Base-by-base conservation (phyloP, 2,113 vertebrate genomes). In the Mustelus asterias region DNA sequence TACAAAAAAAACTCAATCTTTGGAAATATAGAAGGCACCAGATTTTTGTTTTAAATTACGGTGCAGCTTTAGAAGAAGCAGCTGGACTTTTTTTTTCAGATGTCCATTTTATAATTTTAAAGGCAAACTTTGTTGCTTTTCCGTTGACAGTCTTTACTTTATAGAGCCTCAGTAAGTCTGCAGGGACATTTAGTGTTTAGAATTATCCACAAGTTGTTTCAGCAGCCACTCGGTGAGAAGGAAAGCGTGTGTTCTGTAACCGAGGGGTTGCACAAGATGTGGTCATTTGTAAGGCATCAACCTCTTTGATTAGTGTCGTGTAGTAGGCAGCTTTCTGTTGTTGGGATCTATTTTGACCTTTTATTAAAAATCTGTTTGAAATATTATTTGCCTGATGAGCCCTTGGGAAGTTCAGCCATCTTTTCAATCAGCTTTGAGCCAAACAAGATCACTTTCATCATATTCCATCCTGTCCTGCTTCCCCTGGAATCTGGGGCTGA, bases 81-180 rank as follows among this genome's bases (percentile, higher is more conserved):
- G 67, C 67, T 95, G 94, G 24, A 95, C 41, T 16, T 72, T 72
- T 95, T 48, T 83, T 41, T 48, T 95, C 67, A 95, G 93, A n/a
- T 63, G 89, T 93, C 14, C 60, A 37, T 93, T 93, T 65, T 22
- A 22, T 60, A 93, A 95, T 95, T 90, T 70, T 20, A 72, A 95
- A 48, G 22, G 33, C 29, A 72, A 67, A 41, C 67, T 44, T 94
- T 67, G 41, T 37, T 93, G 33, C 20, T 93, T 37, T 44, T 93
- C 89, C 60, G 22, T 93, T 65, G 89, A 93, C 20, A n/a, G 58
- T 65, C 16, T 93, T 22, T n/a, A 90, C n/a, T 92, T 65, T 93
- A 37, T 22, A 33, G 37, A 93, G 65, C 16, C 29, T 63, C 26
- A 65, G 14, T 20, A 37, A 65, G 5, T 67, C 58, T 41, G 54